A percentile compares a stretch with the other conserved stretches of the same genome.
Conservation (phyloP, 2,888 invertebrate genomes). For the Chymomyza procnemis region DNA sequence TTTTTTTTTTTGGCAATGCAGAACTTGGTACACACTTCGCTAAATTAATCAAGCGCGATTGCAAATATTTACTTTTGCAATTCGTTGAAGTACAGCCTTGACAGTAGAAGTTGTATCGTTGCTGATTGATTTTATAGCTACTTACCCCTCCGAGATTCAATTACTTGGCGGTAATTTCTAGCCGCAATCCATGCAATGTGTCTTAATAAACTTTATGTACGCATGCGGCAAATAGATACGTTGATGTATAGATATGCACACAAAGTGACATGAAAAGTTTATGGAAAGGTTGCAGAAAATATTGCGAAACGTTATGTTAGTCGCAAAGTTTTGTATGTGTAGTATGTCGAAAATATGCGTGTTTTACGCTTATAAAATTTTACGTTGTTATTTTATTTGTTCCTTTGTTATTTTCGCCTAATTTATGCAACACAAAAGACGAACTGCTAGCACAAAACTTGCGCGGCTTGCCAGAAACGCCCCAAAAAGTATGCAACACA, state of each 20-base stretch:
- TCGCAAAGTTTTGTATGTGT: slow-evolving; percentile 45
- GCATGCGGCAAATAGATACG: slow-evolving; percentile 2
- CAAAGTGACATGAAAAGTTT: background rate
- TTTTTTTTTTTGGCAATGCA: too few species aligned
- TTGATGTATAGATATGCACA: background rate
- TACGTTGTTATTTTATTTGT: background rate
- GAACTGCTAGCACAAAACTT: slow-evolving; percentile 28
- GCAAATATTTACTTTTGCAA: background rate
- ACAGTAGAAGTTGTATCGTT: background rate
- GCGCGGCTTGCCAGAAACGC: background rate
- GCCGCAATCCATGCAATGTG: slow-evolving; percentile 2
- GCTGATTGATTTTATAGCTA: background rate
- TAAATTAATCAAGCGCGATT: too few species aligned
- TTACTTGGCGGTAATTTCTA: background rate
- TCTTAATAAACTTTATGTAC: slow-evolving; percentile 59
- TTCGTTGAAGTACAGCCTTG: background rate
- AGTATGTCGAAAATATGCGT: slow-evolving; percentile 40
- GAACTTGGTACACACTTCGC: too few species aligned
- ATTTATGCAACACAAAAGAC: slow-evolving; percentile 66
- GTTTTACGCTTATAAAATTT: slow-evolving; percentile 65
- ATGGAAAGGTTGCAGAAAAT: background rate
- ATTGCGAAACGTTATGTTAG: slow-evolving; percentile 42
- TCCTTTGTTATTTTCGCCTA: slow-evolving; percentile 64
- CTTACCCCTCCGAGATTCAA: background rate
- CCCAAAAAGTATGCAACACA: slow-evolving; percentile 2